Evolutionary conservation across 2,797 vertebrate species (phyloP).

Genomic region (Rhinatrema bivittatum): DNA sequence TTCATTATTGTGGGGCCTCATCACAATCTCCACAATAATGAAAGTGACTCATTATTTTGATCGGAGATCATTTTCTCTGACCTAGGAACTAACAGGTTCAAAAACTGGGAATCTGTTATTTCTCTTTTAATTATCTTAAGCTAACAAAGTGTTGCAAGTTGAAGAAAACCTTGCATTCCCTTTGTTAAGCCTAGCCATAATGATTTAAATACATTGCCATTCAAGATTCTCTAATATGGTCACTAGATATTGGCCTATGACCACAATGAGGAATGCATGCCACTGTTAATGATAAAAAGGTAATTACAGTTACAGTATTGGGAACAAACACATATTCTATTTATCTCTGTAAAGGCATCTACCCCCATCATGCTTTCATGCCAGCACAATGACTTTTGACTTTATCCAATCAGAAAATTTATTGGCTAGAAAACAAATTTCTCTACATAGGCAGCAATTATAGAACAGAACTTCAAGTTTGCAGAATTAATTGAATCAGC

Average conservation of each 20-base stretch:
- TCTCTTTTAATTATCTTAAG: constrained; percentile 3
- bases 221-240: too few relatives aligned
- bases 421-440: constrained; percentile 13
- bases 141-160: constrained; percentile 18
- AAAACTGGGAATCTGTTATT: constrained; percentile 4
- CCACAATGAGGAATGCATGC: too few relatives aligned
- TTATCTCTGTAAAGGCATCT: neutral
- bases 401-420: constrained; percentile 6
- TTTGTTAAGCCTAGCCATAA: constrained; percentile 6
- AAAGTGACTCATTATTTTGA: constrained; percentile 22
- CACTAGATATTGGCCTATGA: too few relatives aligned
- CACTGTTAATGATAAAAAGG: too few relatives aligned
- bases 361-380: constrained; percentile 1
- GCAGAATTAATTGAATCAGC: constrained; percentile 36
- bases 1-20: too few relatives aligned
- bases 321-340: neutral
- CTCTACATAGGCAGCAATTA: constrained; percentile 9
- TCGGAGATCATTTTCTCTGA: constrained; percentile 9
- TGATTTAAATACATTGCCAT: too few relatives aligned
- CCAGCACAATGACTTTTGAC: neutral
- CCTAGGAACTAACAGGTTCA: constrained; percentile 4
- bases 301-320: too few relatives aligned
- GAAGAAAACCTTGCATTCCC: constrained; percentile 4
- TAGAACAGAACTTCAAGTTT: constrained; percentile 13
- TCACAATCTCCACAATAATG: too few relatives aligned